Evolutionary conservation across 2,888 invertebrate genomes (phyloP), one percentile per base, ranked within the genome.

Genomic region (Drosophila kambysellisi): DNA sequence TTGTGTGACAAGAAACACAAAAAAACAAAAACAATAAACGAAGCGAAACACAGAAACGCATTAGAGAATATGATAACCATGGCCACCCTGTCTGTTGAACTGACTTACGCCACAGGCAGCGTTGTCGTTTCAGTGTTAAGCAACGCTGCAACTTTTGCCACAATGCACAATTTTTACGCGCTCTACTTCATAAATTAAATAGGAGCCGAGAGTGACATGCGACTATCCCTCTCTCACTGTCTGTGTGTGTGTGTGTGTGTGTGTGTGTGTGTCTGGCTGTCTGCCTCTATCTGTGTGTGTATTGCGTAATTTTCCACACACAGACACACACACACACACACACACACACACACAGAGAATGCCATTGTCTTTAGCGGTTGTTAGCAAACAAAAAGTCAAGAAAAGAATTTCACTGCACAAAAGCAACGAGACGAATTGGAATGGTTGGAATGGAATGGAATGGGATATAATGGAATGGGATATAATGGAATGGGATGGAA

Each of bases 181-280:
- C 92, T 92, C 92, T 91, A 92, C 86, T 92, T 88, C 92, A 90
- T 86, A 88, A 83, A 82, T 88, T 91, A 91, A 91, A 91, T 89
- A 85, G 81, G 80, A 88, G 76, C 54, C 80, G 73, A 73, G 73
- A 77, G 70, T 79, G 76, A 84, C 77, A 84, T 74, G 80, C 53
- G 64, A 64, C 20, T 62, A 35, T 67, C 20, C 20, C 29, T 11
- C 17, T 63, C 25, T 64, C 39, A 33, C 12, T 37, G 20, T 53
- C 43, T 69, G 17, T n/a, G 7, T n/a, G 0, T 61, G 15, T 63
- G 30, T 48, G 25, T 50, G 48, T 54, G 58, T 60, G 52, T 61
- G 25, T 50, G 48, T 54, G 60, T 60, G 52, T 61, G 39, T 58
- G 35, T 43, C 29, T 30, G 46, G 46, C 41, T 51, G 20, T 29